Conservation (phyloP, 2,888 invertebrate genomes). For the Lutraria lutraria region DNA sequence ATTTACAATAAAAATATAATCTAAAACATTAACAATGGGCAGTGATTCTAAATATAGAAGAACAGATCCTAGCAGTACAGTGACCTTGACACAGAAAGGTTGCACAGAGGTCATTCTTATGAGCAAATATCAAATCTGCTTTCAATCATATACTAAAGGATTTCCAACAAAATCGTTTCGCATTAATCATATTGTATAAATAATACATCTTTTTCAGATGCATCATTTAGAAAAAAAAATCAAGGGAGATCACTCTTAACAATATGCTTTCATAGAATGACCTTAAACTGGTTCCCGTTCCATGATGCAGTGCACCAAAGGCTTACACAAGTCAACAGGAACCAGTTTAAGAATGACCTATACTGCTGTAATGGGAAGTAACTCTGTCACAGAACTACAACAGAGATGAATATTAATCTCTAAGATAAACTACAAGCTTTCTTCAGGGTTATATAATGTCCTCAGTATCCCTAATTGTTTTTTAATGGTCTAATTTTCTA, state of each 20-base stretch:
- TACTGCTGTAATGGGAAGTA: background rate
- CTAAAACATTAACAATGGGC: constrained; percentile 28
- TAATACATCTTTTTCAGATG: background rate
- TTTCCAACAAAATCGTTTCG: too few species aligned
- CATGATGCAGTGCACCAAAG: too few species aligned
- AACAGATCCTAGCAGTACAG: background rate
- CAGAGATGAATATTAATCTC: constrained; percentile 7
- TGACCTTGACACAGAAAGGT: background rate
- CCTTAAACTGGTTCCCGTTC: too few species aligned
- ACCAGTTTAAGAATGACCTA: too few species aligned
- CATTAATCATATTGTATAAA: too few species aligned
- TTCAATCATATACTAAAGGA: too few species aligned
- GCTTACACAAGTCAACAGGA: too few species aligned
- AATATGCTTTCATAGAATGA: background rate
- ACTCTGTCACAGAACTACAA: constrained; percentile 4
- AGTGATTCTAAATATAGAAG: constrained; percentile 31
- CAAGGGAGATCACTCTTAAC: background rate
- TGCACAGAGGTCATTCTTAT: too few species aligned
- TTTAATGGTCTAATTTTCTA: constrained; percentile 38
- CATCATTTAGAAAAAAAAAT: background rate
- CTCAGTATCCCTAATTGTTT: background rate
- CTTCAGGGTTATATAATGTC: constrained; percentile 15
- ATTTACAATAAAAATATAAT: constrained; percentile 14
- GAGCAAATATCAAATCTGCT: too few species aligned
- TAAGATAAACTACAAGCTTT: constrained; percentile 16